Evolutionary conservation across 2,888 invertebrate genomes (phyloP), one percentile per base, ranked within the genome.

Genomic region (Pyrochroa serraticornis): DNA sequence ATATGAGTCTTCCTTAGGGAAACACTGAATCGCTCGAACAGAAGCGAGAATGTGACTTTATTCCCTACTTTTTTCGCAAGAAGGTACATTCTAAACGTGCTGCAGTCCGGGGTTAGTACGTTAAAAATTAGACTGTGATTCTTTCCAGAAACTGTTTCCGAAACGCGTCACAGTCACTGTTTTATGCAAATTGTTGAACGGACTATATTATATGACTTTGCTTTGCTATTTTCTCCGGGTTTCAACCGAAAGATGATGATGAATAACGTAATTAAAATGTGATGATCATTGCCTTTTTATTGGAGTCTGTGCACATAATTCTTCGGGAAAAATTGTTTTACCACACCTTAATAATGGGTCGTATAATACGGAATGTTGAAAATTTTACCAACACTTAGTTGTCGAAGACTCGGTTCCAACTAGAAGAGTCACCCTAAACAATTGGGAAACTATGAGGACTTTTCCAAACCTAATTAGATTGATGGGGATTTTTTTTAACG

Each of bases 1-100:
- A 70, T 67, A 71, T 70, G 70, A 66, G 63, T 64, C 61, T 66
- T 69, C 69, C 69, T 69, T 64, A 45, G 71, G 68, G 71, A 68
- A 60, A 62, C 60, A 63, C 64, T 64, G 66, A 68, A 71, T 70
- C 68, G 67, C 49, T 64, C 57, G 60, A 58, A 50, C 46, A 22
- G 47, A 22, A 35, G 14, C 47, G 45, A 66, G 69, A 68, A 55
- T 69, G 69, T 68, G 66, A 67, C 63, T 52, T 33, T 41, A 32
- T 22, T 3, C 49, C 35, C 48, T 10, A 9, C 9, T 39, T 45
- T 46, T 48, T 54, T 51, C 32, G 31, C 36, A 14, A 39, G 30
- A 7, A 30, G 32, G 47, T 44, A 55, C 63, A 62, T 50, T 64
- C 63, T 65, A 57, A 58, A 44, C 32, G 43, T 32, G 42, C 44